phyloP scores from a whole-genome alignment of 1,140 invertebrate genomes.

The Papilio polyxenes region DNA sequence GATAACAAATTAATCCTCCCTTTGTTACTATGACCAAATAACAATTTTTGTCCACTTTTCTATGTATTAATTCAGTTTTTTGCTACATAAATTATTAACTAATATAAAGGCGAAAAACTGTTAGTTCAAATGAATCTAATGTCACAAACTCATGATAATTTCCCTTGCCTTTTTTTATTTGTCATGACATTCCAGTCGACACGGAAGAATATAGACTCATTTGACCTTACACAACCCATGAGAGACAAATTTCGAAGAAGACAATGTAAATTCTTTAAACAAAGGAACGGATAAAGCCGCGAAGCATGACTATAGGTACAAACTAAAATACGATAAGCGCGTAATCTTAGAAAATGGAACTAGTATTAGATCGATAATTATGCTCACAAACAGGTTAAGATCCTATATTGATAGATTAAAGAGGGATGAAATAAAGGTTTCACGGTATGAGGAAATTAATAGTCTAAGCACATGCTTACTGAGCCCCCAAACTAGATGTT shows the following conservation, averaged over 20 bases:
- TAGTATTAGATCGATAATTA: not conserved
- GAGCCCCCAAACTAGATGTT: constrained; percentile 76
- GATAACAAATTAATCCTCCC: not conserved
- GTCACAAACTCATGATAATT: no score
- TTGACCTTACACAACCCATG: no score
- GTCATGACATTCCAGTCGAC: no score
- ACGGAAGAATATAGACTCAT: no score
- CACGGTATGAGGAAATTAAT: constrained; percentile 69
- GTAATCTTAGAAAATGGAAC: constrained; percentile 1
- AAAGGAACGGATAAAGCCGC: no score
- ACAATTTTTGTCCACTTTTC: not conserved
- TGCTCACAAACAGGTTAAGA: constrained; percentile 1
- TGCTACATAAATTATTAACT: no score
- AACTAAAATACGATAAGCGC: not conserved
- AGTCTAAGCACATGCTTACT: constrained; percentile 76
- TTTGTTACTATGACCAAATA: not conserved
- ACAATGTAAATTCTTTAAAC: no score
- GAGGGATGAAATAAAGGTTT: constrained; percentile 63
- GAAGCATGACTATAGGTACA: no score
- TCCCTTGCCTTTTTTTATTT: no score
- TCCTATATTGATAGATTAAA: constrained; percentile 42
- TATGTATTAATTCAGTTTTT: not conserved
- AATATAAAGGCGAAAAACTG: no score
- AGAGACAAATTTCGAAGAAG: no score
- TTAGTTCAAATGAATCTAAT: no score